A percentile compares a stretch with the other conserved stretches of the same genome.
phyloP scores from a whole-genome alignment of 2,888 invertebrate species.

The Rhamphomyia laevipes region DNA sequence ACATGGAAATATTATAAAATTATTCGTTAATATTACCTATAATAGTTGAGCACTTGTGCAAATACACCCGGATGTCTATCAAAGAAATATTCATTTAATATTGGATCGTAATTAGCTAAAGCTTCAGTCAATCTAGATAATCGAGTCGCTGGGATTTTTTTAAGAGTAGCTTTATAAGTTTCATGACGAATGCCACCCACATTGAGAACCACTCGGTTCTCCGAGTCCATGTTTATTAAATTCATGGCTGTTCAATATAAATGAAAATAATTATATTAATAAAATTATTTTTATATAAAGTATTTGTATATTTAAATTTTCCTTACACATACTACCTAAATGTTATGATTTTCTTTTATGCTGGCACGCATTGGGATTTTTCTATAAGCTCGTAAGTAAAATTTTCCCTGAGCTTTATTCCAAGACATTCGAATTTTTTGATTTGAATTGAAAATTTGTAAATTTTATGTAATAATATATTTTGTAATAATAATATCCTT shows the following conservation, averaged over 20 bases:
- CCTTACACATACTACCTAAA: constrained; percentile 7
- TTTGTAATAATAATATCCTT: too few relatives aligned
- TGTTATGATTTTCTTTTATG: constrained; percentile 9
- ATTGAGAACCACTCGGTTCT: constrained; percentile 97
- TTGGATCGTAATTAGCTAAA: constrained; percentile 97
- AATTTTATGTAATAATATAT: too few relatives aligned
- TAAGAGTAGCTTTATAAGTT: constrained; percentile 89
- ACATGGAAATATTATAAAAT: too few relatives aligned
- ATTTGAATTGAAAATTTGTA: too few relatives aligned
- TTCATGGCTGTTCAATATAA: constrained; percentile 50
- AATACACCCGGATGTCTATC: constrained; percentile 94
- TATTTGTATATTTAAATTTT: neutral
- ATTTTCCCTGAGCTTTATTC: constrained; percentile 14
- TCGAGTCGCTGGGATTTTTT: constrained; percentile 94
- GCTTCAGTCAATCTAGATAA: constrained; percentile 91
- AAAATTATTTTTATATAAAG: neutral
- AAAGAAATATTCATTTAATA: constrained; percentile 99
- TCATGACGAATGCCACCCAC: constrained; percentile 97
- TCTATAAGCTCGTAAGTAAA: constrained; percentile 14
- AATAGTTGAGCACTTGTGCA: constrained; percentile 94
- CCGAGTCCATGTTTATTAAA: constrained; percentile 89
- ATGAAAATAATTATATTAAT: neutral
- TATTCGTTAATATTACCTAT: constrained; percentile 55
- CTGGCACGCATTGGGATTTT: constrained; percentile 13
- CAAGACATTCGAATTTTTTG: constrained; percentile 13